Base-by-base conservation (phyloP, 1,140 invertebrate species). In the Rhynchophorus ferrugineus region DNA sequence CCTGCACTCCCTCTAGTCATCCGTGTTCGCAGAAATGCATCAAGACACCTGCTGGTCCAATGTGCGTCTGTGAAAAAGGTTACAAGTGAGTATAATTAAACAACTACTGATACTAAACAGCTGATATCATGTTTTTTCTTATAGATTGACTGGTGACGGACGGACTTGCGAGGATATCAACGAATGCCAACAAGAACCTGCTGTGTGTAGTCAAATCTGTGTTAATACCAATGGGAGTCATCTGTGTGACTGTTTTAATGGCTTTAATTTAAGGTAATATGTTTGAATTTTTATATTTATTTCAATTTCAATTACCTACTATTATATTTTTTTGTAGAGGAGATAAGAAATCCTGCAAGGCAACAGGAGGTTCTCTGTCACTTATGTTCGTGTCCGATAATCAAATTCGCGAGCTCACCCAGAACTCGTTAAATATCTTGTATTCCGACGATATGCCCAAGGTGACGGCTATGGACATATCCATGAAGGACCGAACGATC, bases 261-360 rank as follows among this genome's bases (percentile, higher is more conserved):
- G 85, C 1, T 96, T 87, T 65, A 71, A 79, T 1, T 71, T 91
- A 14, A 71, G 75, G 73, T 72, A 33, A 54, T 14, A 14, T 13
- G 11, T 9, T 34, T 46, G 44, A 29, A 49, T 35, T n/a, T 34
- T 47, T 39, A n/a, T 36, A 6, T 44, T 1, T 55, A 47, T 39
- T 16, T 21, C 44, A 11, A 34, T 37, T 38, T 43, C 9, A 3
- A 22, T 48, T 41, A 49, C 14, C n/a, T 43, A 16, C 20, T 11
- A 38, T 44, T 22, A 42, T 19, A 35, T 37, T 49, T 49, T 45
- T 24, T 68, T 61, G 61, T 46, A 75, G 75, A 39, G 61, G 70
- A 0, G 83, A 95, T 66, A 77, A 78, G 16, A 75, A 73, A 18
- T 80, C 80, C 11, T 89, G 87, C 69, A 89, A 89, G 71, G 82